Base-by-base conservation (phyloP, 2,113 vertebrate species). In the Hemiprocne comata region DNA sequence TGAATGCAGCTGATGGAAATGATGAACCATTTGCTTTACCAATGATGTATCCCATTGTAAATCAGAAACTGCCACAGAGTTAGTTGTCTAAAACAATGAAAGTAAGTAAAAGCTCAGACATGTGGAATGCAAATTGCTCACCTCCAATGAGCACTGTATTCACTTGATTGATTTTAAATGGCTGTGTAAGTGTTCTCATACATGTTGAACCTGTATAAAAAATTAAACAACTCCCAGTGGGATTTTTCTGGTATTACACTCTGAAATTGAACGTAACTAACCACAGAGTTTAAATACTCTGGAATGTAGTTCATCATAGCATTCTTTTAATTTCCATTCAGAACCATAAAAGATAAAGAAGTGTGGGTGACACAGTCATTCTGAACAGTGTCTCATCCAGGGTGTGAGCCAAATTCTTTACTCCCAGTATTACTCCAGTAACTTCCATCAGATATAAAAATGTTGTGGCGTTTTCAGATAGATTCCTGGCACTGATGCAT, bases 151-250 rank as follows among this genome's bases (percentile, higher is more conserved):
- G 55, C 24, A 61, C 82, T 58, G 57, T 85, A 48, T 72, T 96
- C 94, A 85, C 34, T 58, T 94, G 94, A 96, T 94, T 95, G 96
- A 96, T 92, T 95, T 90, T 85, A 94, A 96, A 92, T 95, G 60
- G 46, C 29, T 94, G 61, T 34, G 33, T 89, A 91, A 96, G 65
- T 91, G 61, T 94, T 94, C 90, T 91, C 85, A 95, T 79, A 81
- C 80, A 73, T 74, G 69, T 90, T 95, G 92, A 96, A 89, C 75
- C 92, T 94, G 73, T 51, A 91, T 75, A 64, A 96, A 93, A 94
- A 94, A 91, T 93, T 78, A 87, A 91, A 53, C 71, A 91, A 89
- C 36, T 95, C 89, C 95, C 96, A 91, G 11, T 0, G 60, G 94
- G 85, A 77, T 89, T 86, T 84, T 95, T 95, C 58, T 74, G 72